phyloP scores from a whole-genome alignment of 2,888 invertebrate genomes.

The Rhagonycha fulva region DNA sequence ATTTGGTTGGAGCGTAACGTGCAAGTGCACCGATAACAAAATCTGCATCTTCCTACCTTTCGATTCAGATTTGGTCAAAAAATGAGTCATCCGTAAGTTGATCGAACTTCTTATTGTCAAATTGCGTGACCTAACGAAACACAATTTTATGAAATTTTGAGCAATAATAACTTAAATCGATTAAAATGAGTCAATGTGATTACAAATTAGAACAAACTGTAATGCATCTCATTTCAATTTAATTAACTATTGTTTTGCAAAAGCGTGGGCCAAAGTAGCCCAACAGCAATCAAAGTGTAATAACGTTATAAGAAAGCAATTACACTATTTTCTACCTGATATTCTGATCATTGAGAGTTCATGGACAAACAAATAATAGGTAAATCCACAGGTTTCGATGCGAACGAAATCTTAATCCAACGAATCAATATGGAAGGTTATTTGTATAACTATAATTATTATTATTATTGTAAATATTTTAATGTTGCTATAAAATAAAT shows the following conservation, averaged over 20 bases:
- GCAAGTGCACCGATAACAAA: background rate
- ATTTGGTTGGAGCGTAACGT: background rate
- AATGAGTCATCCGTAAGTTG: background rate
- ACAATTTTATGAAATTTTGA: background rate
- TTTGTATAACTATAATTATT: background rate
- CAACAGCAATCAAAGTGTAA: background rate
- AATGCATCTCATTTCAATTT: background rate
- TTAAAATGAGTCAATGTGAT: background rate
- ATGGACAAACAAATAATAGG: background rate
- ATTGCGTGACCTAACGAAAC: background rate
- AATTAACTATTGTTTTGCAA: background rate
- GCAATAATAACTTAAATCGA: background rate
- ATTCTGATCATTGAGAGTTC: background rate
- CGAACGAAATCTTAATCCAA: background rate
- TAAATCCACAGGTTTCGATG: background rate
- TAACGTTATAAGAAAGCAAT: background rate
- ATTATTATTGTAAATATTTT: background rate
- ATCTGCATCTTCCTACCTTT: background rate
- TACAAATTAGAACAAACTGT: background rate
- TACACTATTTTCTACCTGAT: background rate
- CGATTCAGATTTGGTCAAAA: background rate
- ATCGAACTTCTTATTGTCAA: background rate
- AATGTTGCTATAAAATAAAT: background rate
- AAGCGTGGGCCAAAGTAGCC: background rate
- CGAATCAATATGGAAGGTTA: background rate